Evolutionary conservation across 2,113 vertebrate genomes (phyloP).

Genomic region (cattle (Bos taurus)): ARS-UCD2.0 NC_037330.1:36922501-36923000

Average conservation of each 20-base stretch:
- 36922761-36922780: neutral
- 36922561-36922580: neutral
- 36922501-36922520: neutral
- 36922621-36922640: neutral
- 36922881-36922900: neutral
- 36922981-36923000: neutral
- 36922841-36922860: neutral
- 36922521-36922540: neutral
- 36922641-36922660: neutral
- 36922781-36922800: neutral
- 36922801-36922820: neutral
- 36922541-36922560: neutral
- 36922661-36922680: neutral
- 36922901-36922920: neutral
- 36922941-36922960: neutral
- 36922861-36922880: neutral
- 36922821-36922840: neutral
- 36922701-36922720: neutral
- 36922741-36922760: neutral
- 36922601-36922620: neutral
- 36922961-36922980: neutral
- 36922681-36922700: neutral
- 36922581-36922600: neutral
- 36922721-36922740: rapidly evolving
- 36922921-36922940: neutral